Conservation (phyloP, 2,888 invertebrate genomes). For the Ochlodes sylvanus region DNA sequence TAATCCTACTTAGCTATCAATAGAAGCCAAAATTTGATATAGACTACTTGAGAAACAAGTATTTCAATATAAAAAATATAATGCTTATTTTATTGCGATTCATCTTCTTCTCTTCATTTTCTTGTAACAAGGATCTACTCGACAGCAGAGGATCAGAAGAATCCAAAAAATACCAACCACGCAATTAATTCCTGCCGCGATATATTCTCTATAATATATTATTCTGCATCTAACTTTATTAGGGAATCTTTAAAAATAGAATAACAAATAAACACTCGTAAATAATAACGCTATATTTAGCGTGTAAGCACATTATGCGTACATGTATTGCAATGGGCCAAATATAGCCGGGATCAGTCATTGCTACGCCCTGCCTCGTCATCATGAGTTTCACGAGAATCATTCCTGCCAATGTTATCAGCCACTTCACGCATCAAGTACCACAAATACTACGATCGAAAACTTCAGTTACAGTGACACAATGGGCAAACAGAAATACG, state of each 20-base stretch:
- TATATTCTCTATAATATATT: conserved; percentile 1
- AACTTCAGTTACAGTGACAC: not conserved
- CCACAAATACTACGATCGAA: not conserved
- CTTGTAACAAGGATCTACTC: not conserved
- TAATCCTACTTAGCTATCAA: too few species aligned
- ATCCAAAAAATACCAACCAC: not conserved
- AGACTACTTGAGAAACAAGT: too few species aligned
- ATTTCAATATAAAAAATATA: too few species aligned
- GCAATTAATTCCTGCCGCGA: not conserved
- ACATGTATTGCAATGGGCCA: conserved; percentile 26
- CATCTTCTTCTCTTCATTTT: too few species aligned
- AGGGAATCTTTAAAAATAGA: conserved; percentile 33
- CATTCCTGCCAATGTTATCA: conserved; percentile 10
- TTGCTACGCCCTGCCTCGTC: conserved; percentile 12
- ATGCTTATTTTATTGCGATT: too few species aligned
- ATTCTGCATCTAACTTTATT: conserved; percentile 13
- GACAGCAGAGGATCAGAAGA: not conserved
- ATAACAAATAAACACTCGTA: conserved; percentile 40
- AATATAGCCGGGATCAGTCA: conserved; percentile 31
- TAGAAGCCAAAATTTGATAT: too few species aligned
- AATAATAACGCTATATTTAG: conserved; percentile 42
- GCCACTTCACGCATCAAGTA: not conserved
- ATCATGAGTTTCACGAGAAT: conserved; percentile 13
- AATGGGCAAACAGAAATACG: too few species aligned
- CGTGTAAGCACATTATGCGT: conserved; percentile 36